These are phyloP conservation scores for Ptilonorhynchus violaceus DNA, from an alignment of 2,113 vertebrate genomes.

Conservation along the genomic window DNA sequence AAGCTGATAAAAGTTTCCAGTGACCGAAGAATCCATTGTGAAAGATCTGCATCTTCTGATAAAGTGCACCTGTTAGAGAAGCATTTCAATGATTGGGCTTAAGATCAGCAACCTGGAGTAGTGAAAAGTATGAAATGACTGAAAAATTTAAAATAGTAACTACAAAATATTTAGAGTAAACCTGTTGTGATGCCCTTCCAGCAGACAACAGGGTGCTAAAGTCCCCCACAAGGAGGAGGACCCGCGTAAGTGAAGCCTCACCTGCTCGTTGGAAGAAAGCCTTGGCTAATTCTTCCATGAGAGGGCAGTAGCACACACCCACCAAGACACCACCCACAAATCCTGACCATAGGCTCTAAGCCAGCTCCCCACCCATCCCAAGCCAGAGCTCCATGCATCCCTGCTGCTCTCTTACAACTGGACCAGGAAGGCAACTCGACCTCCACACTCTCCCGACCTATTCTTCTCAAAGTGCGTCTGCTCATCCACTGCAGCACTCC, in stretches of 20 bases:
- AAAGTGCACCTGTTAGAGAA: not conserved
- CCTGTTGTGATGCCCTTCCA: not conserved
- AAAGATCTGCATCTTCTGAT: not conserved
- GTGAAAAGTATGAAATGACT: not conserved
- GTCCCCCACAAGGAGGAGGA: not conserved
- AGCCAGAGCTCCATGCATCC: not conserved
- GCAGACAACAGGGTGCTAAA: rapidly evolving
- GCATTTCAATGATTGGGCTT: not conserved
- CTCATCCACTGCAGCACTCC: not conserved
- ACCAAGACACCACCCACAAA: not conserved
- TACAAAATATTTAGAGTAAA: not conserved
- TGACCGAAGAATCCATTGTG: not conserved
- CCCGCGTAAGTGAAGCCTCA: not conserved
- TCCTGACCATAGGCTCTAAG: not conserved
- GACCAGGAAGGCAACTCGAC: rapidly evolving
- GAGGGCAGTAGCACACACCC: not conserved
- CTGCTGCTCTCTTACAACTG: not conserved
- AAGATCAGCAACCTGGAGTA: not conserved
- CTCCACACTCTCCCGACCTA: rapidly evolving
- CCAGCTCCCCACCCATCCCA: not conserved
- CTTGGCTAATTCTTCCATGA: not conserved
- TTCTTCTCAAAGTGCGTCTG: not conserved
- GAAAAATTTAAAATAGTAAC: not conserved
- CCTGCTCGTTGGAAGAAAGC: not conserved
- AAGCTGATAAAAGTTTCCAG: not conserved